Evolutionary conservation across 2,888 invertebrate species (phyloP).

Genomic region (Drosophila prostipennis): DNA sequence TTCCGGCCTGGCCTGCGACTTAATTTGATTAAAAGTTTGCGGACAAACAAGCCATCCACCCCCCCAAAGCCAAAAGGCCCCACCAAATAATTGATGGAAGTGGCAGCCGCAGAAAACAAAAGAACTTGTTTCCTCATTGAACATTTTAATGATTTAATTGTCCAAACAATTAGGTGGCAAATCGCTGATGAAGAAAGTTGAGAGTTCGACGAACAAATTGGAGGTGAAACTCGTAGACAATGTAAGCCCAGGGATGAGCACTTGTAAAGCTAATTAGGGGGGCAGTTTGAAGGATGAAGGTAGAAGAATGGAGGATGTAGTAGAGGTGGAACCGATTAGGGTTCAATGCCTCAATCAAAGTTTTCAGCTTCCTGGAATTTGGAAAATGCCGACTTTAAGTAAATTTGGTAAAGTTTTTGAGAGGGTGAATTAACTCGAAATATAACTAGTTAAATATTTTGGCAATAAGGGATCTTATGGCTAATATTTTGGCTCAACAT

Average conservation of each 20-base stretch:
- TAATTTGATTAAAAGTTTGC: slow-evolving; percentile 78
- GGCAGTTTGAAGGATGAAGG: not conserved
- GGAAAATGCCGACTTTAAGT: not conserved
- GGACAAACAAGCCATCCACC: slow-evolving; percentile 24
- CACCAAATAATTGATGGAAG: slow-evolving; percentile 38
- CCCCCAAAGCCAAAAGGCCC: not conserved
- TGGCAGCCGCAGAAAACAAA: slow-evolving; percentile 21
- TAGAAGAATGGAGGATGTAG: not conserved
- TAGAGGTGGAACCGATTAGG: slow-evolving; percentile 1
- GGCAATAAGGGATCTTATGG: no score
- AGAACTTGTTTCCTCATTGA: slow-evolving; percentile 35
- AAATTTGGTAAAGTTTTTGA: not conserved
- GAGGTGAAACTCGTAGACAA: slow-evolving; percentile 33
- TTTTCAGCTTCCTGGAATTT: not conserved
- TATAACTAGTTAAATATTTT: not conserved
- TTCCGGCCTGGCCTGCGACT: slow-evolving; percentile 66
- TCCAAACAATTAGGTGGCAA: slow-evolving; percentile 67
- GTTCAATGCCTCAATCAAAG: slow-evolving; percentile 19
- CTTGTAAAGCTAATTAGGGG: slow-evolving; percentile 35
- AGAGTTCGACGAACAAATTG: slow-evolving; percentile 4
- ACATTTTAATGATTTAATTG: slow-evolving; percentile 68
- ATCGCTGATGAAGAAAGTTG: slow-evolving; percentile 40
- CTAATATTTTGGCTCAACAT: no score
- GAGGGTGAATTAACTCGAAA: not conserved
- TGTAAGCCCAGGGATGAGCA: slow-evolving; percentile 27